Evolutionary conservation across 2,113 vertebrate genomes (phyloP), one percentile per base, ranked within the genome.

Genomic region (Cryptomyrus ogoouensis): DNA sequence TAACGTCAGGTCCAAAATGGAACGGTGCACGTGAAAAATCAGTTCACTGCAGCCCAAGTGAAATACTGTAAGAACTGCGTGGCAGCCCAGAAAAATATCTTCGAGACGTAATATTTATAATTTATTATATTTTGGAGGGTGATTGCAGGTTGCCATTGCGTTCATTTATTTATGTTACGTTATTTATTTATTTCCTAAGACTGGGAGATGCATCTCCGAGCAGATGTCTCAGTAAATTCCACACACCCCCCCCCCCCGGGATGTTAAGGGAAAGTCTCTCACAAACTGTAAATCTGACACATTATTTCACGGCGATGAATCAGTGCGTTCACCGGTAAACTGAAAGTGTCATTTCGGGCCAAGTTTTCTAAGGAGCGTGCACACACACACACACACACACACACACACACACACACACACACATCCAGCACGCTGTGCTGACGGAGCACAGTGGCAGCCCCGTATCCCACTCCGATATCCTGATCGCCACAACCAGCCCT

Each of bases 261-360:
- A 70, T 70, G 87, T 44, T 62, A 44, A 44, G 53, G 27, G 21
- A 88, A 58, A 31, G 74, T 77, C 74, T 88, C 52, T 46, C 62
- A 8, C 58, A 89, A 89, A 77, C 52, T 46, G 52, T 89, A 85
- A 85, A 84, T n/a, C 77, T 46, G 52, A 85, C 21, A 62, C 56
- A 88, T 88, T 88, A 88, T 47, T 44, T 88, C 58, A 70, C 39
- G 50, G 42, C 50, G 42, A 27, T 74, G 44, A 70, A 47, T 70
- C 62, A 47, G 39, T 62, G 39, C 19, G 39, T n/a, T 44, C 88
- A 53, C 49, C 85, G 31, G 27, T 53, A 89, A 89, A 77, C 44
- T 89, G 15, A 80, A 89, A 77, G 74, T 52, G 46, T 89, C 88
- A 89, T 80, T 31, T 53, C 27, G 31, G 85, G 85, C 47, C 31